Evolutionary conservation across 2,113 vertebrate species (phyloP).

Genomic region (Coptodon rendalli): DNA sequence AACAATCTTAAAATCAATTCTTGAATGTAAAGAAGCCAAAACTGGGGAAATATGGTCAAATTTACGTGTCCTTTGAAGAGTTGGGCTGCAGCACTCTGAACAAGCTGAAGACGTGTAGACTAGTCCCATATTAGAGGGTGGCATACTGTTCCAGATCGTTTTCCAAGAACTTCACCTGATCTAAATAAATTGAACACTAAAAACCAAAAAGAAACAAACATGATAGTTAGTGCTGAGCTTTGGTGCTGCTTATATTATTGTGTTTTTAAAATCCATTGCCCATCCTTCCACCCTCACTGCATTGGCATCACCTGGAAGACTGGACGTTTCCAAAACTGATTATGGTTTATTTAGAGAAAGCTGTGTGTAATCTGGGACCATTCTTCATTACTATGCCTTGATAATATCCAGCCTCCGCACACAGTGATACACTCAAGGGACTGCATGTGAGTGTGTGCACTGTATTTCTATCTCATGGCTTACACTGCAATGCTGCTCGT

Average conservation of each 20-base stretch:
- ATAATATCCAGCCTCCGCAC: conserved; percentile 35
- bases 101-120: neutral
- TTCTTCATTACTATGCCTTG: conserved; percentile 23
- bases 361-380: neutral
- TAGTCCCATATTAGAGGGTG: neutral
- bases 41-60: neutral
- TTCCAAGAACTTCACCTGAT: neutral
- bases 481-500: neutral
- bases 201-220: neutral
- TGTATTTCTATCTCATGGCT: conserved; percentile 2
- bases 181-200: neutral
- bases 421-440: conserved; percentile 1
- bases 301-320: neutral
- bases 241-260: neutral
- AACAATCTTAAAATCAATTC: neutral
- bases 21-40: neutral
- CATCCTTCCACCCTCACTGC: too few species aligned
- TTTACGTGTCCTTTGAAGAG: neutral
- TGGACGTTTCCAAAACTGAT: conserved; percentile 20
- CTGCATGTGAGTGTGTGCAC: neutral
- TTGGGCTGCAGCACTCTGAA: neutral
- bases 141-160: neutral
- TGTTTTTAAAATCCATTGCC: neutral
- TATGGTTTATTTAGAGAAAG: conserved; percentile 44
- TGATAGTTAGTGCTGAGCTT: neutral